Evolutionary conservation across 2,888 invertebrate genomes (phyloP), one percentile per base, ranked within the genome.

Genomic region (Linnaemya tessellans): DNA sequence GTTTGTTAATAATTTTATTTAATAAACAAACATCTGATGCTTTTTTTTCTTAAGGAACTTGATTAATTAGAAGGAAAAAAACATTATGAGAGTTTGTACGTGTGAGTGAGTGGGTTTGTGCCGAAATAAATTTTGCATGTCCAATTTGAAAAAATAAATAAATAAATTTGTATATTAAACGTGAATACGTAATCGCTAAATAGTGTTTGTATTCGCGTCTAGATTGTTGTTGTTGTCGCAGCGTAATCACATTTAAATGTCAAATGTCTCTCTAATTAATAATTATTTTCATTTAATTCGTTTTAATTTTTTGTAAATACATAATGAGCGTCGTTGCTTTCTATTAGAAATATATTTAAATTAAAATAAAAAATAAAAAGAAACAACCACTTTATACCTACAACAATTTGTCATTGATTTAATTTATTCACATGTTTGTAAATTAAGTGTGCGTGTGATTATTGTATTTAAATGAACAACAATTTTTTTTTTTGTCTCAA

Each of bases 171-270:
- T n/a, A 70, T n/a, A 56, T 51, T 74, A 49, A 49, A 65, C 8
- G 71, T 22, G 71, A 20, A 51, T 67, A 83, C 77, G 82, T 82
- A 83, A 83, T 83, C 82, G 58, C 58, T 25, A 46, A 70, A 82
- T 68, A 58, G 13, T 51, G 65, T 80, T 70, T 51, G 49, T 13
- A 46, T 11, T 18, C 3, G 10, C 5, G 38, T 46, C 46, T 30
- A 30, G 22, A 15, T 20, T 67, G 58, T 77, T 30, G 60, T 38
- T 30, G n/a, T 18, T 41, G 41, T 51, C 13, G 9, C 46, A 25
- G 11, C 67, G 41, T 68, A 80, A 74, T 80, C 73, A 49, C 58
- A 60, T 74, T 74, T 80, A 78, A 83, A 83, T 78, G 82, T 83
- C 77, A 78, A 73, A 65, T 67, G 65, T 71, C 49, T 67, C 20